Conservation (phyloP, 2,797 vertebrate genomes). For the Zenarchopterus dispar region DNA sequence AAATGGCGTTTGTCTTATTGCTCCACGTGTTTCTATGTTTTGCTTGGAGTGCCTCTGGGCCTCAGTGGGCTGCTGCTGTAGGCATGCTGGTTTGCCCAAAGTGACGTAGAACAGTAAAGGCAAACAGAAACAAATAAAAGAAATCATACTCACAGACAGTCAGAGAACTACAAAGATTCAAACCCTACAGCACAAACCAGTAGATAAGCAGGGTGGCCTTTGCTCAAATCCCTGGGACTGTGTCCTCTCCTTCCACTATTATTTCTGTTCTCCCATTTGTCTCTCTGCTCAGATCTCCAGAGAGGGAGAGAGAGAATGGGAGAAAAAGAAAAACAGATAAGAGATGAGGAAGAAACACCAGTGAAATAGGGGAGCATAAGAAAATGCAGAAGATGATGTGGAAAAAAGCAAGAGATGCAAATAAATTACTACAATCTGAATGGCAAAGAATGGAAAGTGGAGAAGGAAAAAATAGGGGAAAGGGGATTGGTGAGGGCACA, state of each 20-base stretch:
- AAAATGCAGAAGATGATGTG: not conserved
- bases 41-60: constrained; percentile 43
- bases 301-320: constrained; percentile 1
- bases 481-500: constrained; percentile 21
- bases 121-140: constrained; percentile 44
- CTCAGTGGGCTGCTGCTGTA: constrained; percentile 48
- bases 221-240: constrained; percentile 29
- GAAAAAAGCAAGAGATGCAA: not conserved
- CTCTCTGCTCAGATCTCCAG: constrained; percentile 7
- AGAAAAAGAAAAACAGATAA: not conserved
- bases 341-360: not conserved
- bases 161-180: constrained; percentile 26
- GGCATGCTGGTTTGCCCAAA: constrained; percentile 47
- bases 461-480: constrained; percentile 1
- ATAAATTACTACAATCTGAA: not conserved
- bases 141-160: constrained; percentile 42
- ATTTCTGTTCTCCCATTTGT: constrained; percentile 25
- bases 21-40: constrained; percentile 59
- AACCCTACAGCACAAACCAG: constrained; percentile 27
- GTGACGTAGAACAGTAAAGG: constrained; percentile 38
- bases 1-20: constrained; percentile 52
- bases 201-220: constrained; percentile 40
- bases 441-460: not conserved
- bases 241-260: constrained; percentile 27
- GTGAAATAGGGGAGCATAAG: not conserved